Evolutionary conservation across 92 coral and sea anemone species (phyloP).

Genomic region (Epizoanthus ramosus): DNA sequence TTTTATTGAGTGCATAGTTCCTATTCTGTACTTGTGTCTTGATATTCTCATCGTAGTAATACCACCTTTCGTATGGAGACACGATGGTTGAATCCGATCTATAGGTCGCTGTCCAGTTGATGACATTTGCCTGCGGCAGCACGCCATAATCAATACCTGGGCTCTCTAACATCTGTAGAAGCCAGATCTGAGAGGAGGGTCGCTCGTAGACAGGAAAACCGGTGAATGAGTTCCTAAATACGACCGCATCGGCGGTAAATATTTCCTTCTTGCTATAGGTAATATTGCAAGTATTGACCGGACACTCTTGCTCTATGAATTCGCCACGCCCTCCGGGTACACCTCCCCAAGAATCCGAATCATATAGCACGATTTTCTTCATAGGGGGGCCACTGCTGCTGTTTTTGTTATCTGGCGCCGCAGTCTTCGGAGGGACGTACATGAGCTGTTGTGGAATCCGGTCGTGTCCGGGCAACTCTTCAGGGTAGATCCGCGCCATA

Average conservation of each 20-base stretch:
- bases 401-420: neutral
- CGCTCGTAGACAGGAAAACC: neutral
- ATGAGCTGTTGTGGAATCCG: constrained; percentile 31
- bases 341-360: neutral
- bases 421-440: constrained; percentile 1
- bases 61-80: constrained; percentile 28
- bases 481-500: constrained; percentile 19
- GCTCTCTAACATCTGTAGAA: constrained; percentile 20
- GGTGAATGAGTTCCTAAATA: neutral
- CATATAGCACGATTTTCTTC: neutral
- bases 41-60: constrained; percentile 3
- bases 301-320: constrained; percentile 11
- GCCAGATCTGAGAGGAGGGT: constrained; percentile 10
- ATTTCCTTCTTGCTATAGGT: neutral
- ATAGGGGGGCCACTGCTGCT: neutral
- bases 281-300: constrained; percentile 10
- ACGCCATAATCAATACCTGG: neutral
- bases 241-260: neutral
- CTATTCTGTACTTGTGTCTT: neutral
- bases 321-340: neutral
- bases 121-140: neutral
- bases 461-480: constrained; percentile 16
- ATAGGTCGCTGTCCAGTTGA: constrained; percentile 28
- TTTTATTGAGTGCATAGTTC: constrained; percentile 26
- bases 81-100: constrained; percentile 24